Evolutionary conservation across 2,113 vertebrate genomes (phyloP).

Genomic region (Zootoca vivipara): DNA sequence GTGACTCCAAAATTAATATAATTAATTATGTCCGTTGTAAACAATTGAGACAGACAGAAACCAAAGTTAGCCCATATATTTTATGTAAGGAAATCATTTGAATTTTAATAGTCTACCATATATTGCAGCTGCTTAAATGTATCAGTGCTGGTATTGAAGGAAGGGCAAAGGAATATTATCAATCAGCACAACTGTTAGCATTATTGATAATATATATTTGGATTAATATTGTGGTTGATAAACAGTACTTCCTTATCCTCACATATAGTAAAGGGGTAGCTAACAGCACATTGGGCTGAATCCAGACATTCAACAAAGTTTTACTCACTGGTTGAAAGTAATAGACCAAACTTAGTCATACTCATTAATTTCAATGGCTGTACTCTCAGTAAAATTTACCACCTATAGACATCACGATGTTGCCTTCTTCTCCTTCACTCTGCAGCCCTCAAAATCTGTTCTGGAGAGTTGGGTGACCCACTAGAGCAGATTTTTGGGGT

Average conservation of each 20-base stretch:
- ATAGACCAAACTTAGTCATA: too few relatives aligned
- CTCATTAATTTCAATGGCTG: too few relatives aligned
- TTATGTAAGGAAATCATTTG: slow-evolving; percentile 29
- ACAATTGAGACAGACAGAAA: not conserved
- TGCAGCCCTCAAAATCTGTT: too few relatives aligned
- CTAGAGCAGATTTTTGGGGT: too few relatives aligned
- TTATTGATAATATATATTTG: slow-evolving; percentile 56
- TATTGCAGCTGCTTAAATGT: slow-evolving; percentile 3
- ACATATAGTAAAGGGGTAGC: slow-evolving; percentile 52
- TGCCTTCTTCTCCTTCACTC: too few relatives aligned
- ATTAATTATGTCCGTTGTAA: not conserved
- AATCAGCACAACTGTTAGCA: slow-evolving; percentile 56
- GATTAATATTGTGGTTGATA: slow-evolving; percentile 69
- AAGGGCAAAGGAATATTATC: not conserved
- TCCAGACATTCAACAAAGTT: too few relatives aligned
- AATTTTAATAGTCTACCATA: slow-evolving; percentile 19
- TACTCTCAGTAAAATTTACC: too few relatives aligned
- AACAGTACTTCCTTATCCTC: slow-evolving; percentile 60
- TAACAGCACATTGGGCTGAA: slow-evolving; percentile 39
- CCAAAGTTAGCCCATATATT: slow-evolving; percentile 24
- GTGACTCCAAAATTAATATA: not conserved
- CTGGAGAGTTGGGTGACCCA: too few relatives aligned
- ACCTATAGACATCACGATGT: too few relatives aligned
- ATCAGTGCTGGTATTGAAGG: slow-evolving; percentile 1
- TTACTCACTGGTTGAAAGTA: too few relatives aligned